Percentiles rank a stretch among this genome's conserved stretches.
Conservation (phyloP, 1,140 invertebrate species). For the Brachionus plicatilis region DNA sequence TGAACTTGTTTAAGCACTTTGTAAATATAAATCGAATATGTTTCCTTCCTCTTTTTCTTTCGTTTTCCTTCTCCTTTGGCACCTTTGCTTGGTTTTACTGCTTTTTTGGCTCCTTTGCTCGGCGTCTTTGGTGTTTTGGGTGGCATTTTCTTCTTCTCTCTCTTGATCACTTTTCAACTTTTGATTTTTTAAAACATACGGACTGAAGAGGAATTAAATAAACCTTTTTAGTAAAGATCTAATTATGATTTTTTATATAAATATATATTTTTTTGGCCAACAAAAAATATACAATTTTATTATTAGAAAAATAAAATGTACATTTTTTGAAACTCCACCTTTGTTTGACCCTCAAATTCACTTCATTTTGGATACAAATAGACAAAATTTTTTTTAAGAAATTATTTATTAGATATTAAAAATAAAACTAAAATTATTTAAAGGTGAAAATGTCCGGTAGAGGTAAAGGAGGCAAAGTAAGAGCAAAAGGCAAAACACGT, state of each 20-base stretch:
- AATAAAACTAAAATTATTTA: too few species aligned
- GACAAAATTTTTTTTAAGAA: too few species aligned
- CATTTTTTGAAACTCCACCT: too few species aligned
- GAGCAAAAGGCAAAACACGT: conserved; percentile 60
- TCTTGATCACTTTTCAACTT: not conserved
- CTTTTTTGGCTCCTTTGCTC: conserved; percentile 38
- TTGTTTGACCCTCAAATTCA: too few species aligned
- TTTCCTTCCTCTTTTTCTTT: conserved; percentile 23
- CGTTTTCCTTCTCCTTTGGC: conserved; percentile 25
- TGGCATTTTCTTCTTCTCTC: not conserved
- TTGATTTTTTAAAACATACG: not conserved
- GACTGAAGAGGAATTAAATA: conserved; percentile 42
- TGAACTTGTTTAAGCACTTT: conserved; percentile 57
- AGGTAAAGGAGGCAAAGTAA: conserved; percentile 59
- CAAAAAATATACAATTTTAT: too few species aligned
- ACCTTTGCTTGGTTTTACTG: conserved; percentile 10
- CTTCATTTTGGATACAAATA: too few species aligned
- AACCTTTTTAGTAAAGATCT: conserved; percentile 53
- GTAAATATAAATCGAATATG: conserved; percentile 45
- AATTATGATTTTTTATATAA: conserved; percentile 52
- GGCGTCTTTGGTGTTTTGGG: not conserved
- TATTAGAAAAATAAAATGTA: too few species aligned
- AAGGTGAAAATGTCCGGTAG: too few species aligned
- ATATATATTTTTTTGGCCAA: too few species aligned
- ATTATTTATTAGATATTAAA: too few species aligned